phyloP scores from a whole-genome alignment of 2,113 vertebrate genomes.

The Casuarius casuarius region DNA sequence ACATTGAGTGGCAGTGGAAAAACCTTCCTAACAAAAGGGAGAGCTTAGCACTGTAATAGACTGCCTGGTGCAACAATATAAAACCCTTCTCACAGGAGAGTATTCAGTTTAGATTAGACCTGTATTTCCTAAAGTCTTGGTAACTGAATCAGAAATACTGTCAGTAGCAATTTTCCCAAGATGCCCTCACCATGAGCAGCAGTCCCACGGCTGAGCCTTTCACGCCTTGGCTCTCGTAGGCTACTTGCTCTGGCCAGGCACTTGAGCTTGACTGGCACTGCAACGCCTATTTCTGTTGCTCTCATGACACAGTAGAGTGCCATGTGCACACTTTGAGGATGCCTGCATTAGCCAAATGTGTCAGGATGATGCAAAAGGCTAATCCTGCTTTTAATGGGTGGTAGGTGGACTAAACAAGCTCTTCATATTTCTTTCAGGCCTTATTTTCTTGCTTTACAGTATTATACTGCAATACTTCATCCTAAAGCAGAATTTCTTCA shows the following conservation, averaged over 20 bases:
- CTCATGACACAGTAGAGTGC: not conserved
- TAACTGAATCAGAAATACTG: not conserved
- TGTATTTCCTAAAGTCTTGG: not conserved
- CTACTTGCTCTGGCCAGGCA: not conserved
- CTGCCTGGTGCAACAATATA: not conserved
- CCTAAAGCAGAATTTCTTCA: not conserved
- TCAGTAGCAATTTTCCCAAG: not conserved
- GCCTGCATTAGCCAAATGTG: not conserved
- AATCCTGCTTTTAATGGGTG: not conserved
- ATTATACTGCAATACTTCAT: not conserved
- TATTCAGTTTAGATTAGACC: not conserved
- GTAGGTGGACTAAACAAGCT: not conserved
- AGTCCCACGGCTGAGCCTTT: not conserved
- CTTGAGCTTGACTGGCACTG: not conserved
- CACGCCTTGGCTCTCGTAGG: rapidly evolving
- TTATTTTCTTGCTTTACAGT: not conserved
- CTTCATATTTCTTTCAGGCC: not conserved
- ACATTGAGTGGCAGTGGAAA: not conserved
- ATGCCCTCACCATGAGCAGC: not conserved
- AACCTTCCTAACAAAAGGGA: not conserved
- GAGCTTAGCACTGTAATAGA: not conserved
- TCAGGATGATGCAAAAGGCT: not conserved
- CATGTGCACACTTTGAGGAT: rapidly evolving
- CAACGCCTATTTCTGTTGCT: not conserved
- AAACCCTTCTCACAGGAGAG: not conserved